Evolutionary conservation across 1,140 invertebrate genomes (phyloP).

Genomic region (Drosophila jambulina): DNA sequence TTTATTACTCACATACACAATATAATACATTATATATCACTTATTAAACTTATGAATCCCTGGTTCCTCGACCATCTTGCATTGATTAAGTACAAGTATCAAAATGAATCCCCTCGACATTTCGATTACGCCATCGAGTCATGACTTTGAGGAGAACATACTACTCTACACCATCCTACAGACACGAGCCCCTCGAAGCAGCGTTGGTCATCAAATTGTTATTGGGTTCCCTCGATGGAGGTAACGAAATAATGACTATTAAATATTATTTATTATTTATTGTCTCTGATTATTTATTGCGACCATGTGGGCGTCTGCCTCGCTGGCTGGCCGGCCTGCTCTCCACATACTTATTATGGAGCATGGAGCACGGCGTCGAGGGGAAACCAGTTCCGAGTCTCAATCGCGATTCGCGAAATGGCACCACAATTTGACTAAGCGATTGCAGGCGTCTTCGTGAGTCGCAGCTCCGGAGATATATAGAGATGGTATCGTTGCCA

Average conservation of each 20-base stretch:
- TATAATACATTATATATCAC: background rate
- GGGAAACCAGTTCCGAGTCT: conserved; percentile 70
- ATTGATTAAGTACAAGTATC: conserved; percentile 3
- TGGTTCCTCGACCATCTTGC: background rate
- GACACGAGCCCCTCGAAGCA: conserved; percentile 39
- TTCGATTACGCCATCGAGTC: conserved; percentile 33
- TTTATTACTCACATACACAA: background rate
- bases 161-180: conserved; percentile 4
- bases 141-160: background rate
- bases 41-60: background rate
- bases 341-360: conserved; percentile 16
- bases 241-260: conserved; percentile 53
- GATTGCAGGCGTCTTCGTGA: conserved; percentile 44
- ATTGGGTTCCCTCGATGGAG: conserved; percentile 38
- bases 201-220: conserved; percentile 47
- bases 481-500: conserved; percentile 33
- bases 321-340: conserved; percentile 31
- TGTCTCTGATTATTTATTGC: conserved; percentile 44
- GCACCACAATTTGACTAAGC: conserved; percentile 63
- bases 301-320: conserved; percentile 64
- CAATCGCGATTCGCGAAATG: conserved; percentile 43
- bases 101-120: conserved; percentile 3
- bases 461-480: conserved; percentile 27
- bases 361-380: conserved; percentile 5
- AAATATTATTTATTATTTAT: conserved; percentile 54